Evolutionary conservation across 2,888 invertebrate genomes (phyloP), one percentile per base, ranked within the genome.

Genomic region (Germaria angustata): DNA sequence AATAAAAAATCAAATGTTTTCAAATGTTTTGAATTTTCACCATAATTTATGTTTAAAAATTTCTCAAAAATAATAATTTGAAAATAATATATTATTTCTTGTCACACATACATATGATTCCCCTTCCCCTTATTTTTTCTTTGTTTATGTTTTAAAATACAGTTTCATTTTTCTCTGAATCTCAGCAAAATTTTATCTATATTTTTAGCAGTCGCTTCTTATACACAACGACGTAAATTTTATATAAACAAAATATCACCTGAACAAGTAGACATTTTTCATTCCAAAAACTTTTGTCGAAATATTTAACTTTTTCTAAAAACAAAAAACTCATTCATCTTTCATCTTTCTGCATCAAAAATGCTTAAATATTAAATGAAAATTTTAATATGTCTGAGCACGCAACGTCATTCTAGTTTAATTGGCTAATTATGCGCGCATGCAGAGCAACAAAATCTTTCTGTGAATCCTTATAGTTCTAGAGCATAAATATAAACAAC

Each of bases 361-460:
- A 46, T 44, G 13, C 34, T 7, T 36, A 66, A 79, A 68, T 75
- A 68, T 80, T 78, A 69, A 72, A 46, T 78, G 78, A 59, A 87
- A 87, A 88, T 87, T 88, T 90, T 90, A 90, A 90, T 90, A 90
- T 90, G 90, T 91, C 90, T 91, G 91, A 90, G 90, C 90, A 91
- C 91, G 90, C 91, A 91, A 89, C 88, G 90, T 90, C 90, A 91
- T 91, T 91, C 90, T 87, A 88, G 89, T 90, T 91, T 91, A 91
- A 91, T 91, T 90, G 90, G 90, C 88, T 90, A 90, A 90, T 90
- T 90, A 90, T 88, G 90, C 88, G 89, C 88, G 89, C 88, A 89
- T 87, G 88, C 89, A 89, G 84, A 87, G 85, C 75, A 76, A 68
- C 63, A 46, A 36, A 32, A 36, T 49, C 11, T 61, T 63, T 15